A percentile compares a stretch with the other conserved stretches of the same genome.
Conservation (phyloP, 1,140 invertebrate species). For the Drosophila suzukii region DNA sequence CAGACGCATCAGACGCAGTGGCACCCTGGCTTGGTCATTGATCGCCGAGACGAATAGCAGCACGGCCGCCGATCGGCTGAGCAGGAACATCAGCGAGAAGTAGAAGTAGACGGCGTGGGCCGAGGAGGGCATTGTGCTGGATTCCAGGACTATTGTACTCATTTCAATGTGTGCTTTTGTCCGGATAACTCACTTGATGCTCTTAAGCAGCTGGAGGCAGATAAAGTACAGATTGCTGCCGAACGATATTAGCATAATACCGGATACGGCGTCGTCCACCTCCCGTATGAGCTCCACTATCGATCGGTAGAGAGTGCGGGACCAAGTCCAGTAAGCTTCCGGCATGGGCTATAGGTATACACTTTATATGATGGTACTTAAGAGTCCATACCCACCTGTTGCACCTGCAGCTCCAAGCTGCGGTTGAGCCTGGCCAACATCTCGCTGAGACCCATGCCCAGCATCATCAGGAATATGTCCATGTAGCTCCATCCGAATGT, state of each 20-base stretch:
- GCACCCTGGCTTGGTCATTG: slow-evolving; percentile 86
- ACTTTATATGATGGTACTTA: neutral
- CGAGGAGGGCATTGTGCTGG: slow-evolving; percentile 71
- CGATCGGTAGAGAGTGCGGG: slow-evolving; percentile 59
- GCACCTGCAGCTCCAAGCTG: slow-evolving; percentile 28
- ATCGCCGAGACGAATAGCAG: slow-evolving; percentile 87
- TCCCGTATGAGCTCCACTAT: slow-evolving; percentile 69
- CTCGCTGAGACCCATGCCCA: slow-evolving; percentile 71
- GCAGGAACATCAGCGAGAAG: slow-evolving; percentile 87
- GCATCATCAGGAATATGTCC: slow-evolving; percentile 73
- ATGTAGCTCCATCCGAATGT: slow-evolving; percentile 81
- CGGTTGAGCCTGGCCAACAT: slow-evolving; percentile 45
- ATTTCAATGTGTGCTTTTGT: neutral
- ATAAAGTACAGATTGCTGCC: slow-evolving; percentile 83
- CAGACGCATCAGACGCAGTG: slow-evolving; percentile 85
- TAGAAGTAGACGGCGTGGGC: slow-evolving; percentile 86
- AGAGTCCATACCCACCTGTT: slow-evolving; percentile 46
- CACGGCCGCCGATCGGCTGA: slow-evolving; percentile 85
- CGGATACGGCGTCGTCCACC: slow-evolving; percentile 72
- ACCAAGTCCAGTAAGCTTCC: slow-evolving; percentile 62
- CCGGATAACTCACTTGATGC: slow-evolving; percentile 63
- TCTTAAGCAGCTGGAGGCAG: slow-evolving; percentile 77
- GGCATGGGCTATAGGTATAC: slow-evolving; percentile 37
- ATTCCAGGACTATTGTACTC: neutral
- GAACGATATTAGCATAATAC: slow-evolving; percentile 72